Evolutionary conservation across 2,888 invertebrate genomes (phyloP).

Genomic region (Hydriomena furcata): DNA sequence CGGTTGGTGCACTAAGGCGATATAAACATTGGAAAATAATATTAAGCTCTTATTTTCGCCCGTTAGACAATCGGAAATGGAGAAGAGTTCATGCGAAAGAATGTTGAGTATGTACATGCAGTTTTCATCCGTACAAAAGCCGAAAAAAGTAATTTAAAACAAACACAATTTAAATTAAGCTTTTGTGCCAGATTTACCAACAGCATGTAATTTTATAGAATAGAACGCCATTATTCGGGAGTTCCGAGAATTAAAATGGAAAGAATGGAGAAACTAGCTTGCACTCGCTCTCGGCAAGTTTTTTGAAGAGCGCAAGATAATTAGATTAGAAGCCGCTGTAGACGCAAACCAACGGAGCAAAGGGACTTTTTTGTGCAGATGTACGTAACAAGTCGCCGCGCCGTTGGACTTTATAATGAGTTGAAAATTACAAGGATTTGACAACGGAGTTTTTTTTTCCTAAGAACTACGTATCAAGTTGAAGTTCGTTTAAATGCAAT

Average conservation of each 20-base stretch:
- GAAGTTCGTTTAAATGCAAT: no score
- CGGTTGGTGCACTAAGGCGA: not conserved
- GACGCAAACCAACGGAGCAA: constrained; percentile 41
- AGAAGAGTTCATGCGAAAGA: constrained; percentile 2
- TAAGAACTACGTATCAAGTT: no score
- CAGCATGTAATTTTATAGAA: constrained; percentile 39
- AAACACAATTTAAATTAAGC: constrained; percentile 39
- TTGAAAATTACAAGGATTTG: constrained; percentile 30
- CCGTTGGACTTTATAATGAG: constrained; percentile 39
- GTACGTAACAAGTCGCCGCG: constrained; percentile 32
- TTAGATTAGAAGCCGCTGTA: constrained; percentile 68
- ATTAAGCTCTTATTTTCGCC: no score
- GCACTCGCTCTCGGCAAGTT: constrained; percentile 58
- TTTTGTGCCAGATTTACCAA: constrained; percentile 26
- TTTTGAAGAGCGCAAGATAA: constrained; percentile 69
- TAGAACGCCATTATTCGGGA: constrained; percentile 49
- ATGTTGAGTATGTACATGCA: not conserved
- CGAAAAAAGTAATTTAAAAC: constrained; percentile 32
- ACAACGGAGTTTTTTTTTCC: constrained; percentile 2
- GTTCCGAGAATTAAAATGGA: constrained; percentile 46
- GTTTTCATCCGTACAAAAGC: constrained; percentile 15
- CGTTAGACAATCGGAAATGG: not conserved
- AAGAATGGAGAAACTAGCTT: constrained; percentile 61
- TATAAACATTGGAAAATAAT: not conserved
- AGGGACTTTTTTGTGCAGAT: constrained; percentile 36